Base-by-base conservation (phyloP, 53 echinoderm and acorn worm genomes). In the Arbacia lixula region DNA sequence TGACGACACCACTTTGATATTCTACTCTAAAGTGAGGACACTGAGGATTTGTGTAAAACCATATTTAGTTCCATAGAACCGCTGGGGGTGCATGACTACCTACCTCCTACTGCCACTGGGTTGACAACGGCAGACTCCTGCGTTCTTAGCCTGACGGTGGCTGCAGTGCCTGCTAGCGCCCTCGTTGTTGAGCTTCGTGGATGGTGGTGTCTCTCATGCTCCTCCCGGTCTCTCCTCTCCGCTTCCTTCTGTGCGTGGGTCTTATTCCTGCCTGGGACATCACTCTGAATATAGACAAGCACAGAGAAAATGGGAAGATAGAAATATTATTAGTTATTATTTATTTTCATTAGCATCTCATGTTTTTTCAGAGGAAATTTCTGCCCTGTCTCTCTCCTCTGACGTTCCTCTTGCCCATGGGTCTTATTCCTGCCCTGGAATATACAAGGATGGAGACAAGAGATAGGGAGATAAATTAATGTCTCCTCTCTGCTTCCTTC, bases 141-240 rank as follows among this genome's bases (percentile, higher is more conserved):
- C 32, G 78, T 91, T 74, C 94, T 96, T 83, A 93, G 89, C 19
- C 96, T 85, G 80, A 91, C 91, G 4, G 93, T 93, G 46, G 98
- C 98, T 5, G 95, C 95, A n/a, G 98, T 98, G 41, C 94, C 94
- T 30, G 94, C 94, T 63, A 98, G 86, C 40, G 98, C 98, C 69
- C 98, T 83, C 51, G 98, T 94, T 50, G 98, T 98, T 22, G 98
- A 98, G 86, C 98, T 98, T 16, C 98, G 83, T 27, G 98, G 98
- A 69, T 98, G 98, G 62, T 98, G 98, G 49, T 92, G 86, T 51
- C 71, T 73, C 66, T 86, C 89, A 55, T 89, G 89, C 52, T 84
- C 86, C 56, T 92, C 90, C 52, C 92, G 41, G 69, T 92, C 92
- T 22, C 98, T 72, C 71, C 92, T 90, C 62, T 98, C 94, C 1